Evolutionary conservation across 1,140 invertebrate species (phyloP).

Genomic region (Protaetia brevitarsis): DNA sequence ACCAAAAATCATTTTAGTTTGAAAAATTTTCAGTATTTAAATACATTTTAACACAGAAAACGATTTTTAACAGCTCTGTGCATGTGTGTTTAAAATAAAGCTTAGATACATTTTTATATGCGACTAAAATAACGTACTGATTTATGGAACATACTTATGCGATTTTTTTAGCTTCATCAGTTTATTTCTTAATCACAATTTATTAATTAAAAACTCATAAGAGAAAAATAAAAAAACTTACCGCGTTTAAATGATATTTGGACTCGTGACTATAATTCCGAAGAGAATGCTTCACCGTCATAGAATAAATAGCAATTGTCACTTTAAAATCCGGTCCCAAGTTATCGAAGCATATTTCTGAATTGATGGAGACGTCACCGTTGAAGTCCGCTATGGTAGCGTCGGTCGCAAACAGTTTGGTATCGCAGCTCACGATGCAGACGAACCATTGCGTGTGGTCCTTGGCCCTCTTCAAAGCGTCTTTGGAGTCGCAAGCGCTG

Average conservation of each 20-base stretch:
- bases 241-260: constrained; percentile 39
- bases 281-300: constrained; percentile 31
- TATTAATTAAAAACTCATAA: neutral
- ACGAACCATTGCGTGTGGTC: constrained; percentile 38
- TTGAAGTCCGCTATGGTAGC: constrained; percentile 33
- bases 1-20: too few relatives aligned
- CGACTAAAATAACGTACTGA: too few relatives aligned
- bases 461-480: neutral
- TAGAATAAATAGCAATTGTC: constrained; percentile 38
- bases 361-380: constrained; percentile 37
- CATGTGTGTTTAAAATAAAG: too few relatives aligned
- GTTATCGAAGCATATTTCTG: constrained; percentile 36
- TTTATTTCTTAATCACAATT: too few relatives aligned
- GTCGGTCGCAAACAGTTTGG: constrained; percentile 41
- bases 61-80: too few relatives aligned
- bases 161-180: too few relatives aligned
- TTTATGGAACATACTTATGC: too few relatives aligned
- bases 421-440: constrained; percentile 39
- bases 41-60: too few relatives aligned
- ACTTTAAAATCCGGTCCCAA: constrained; percentile 45
- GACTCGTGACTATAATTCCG: constrained; percentile 18
- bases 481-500: neutral
- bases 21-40: too few relatives aligned
- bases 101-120: too few relatives aligned
- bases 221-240: neutral